Conservation (phyloP, 2,113 vertebrate species). For the Ailuropoda melanoleuca region DNA sequence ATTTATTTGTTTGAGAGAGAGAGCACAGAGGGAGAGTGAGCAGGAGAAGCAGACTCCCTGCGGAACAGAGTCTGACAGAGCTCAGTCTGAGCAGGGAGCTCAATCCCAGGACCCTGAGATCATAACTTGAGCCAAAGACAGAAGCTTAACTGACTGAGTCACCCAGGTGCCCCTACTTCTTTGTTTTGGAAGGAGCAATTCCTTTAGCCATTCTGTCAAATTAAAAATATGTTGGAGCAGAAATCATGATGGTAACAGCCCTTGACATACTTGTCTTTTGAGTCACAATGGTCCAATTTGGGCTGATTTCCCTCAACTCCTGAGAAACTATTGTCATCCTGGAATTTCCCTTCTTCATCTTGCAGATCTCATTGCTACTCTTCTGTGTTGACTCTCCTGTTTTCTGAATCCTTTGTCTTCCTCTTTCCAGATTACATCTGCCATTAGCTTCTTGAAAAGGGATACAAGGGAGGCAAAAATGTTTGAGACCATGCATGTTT, state of each 20-base stretch:
- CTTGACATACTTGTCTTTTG: constrained; percentile 26
- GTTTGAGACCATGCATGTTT: background rate
- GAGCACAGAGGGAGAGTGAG: background rate
- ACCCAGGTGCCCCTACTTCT: background rate
- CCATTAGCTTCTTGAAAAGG: background rate
- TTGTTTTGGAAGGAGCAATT: constrained; percentile 22
- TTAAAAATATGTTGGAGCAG: background rate
- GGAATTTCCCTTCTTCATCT: constrained; percentile 46
- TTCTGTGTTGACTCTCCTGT: background rate
- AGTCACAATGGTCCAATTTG: background rate
- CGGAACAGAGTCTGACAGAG: background rate
- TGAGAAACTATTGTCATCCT: background rate
- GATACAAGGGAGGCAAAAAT: background rate
- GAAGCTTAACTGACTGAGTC: background rate
- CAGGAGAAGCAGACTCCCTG: background rate
- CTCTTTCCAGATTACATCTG: background rate
- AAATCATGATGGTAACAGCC: background rate
- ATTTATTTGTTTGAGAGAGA: background rate
- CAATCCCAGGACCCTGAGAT: background rate
- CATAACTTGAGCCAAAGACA: background rate
- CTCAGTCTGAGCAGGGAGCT: background rate
- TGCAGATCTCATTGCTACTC: background rate
- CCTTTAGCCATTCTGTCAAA: constrained; percentile 16
- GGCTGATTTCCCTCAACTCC: background rate
- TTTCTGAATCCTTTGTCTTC: background rate